Evolutionary conservation across 2,888 invertebrate species (phyloP), one percentile per base, ranked within the genome.

Genomic region (Euphydryas editha): DNA sequence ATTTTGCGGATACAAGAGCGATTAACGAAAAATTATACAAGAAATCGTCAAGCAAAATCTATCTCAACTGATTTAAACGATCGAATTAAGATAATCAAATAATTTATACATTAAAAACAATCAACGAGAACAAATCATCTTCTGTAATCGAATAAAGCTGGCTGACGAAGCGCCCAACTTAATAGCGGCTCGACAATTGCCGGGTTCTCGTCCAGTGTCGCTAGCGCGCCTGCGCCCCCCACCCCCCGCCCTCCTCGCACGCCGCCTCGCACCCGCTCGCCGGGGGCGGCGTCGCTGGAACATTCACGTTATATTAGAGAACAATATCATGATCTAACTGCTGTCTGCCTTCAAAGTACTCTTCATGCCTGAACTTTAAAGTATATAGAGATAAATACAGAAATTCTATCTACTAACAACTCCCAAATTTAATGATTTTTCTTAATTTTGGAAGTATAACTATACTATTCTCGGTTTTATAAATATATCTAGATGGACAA

Each of bases 81-180:
- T 47, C 46, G 54, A 59, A 7, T 18, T 36, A 15, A 17, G 49
- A 58, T 11, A 56, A 57, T 51, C 24, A 57, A 37, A 36, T n/a
- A 36, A 57, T 20, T 21, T 47, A 67, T 46, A 49, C 62, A 65
- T 37, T 63, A 37, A 56, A 66, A 60, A 24, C 54, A 75, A 76
- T 74, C 73, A 72, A 71, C 60, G 67, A 18, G 20, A 49, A 49
- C 15, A 24, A 11, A 24, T 51, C 46, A 30, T 30, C 8, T 8
- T 7, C 21, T 15, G 5, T 68, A 68, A 57, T 24, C 65, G 68
- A 61, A 20, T 21, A n/a, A 71, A 76, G 76, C 54, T 51, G 21
- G 83, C 79, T 85, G 86, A 86, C 87, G 83, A 86, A 86, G 83
- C 88, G 90, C 88, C 89, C 80, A 90, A 90, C 88, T 90, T 85